These are phyloP conservation scores for Drosophila pectinifera DNA, from an alignment of 1,140 invertebrate genomes.

Conservation along the genomic window DNA sequence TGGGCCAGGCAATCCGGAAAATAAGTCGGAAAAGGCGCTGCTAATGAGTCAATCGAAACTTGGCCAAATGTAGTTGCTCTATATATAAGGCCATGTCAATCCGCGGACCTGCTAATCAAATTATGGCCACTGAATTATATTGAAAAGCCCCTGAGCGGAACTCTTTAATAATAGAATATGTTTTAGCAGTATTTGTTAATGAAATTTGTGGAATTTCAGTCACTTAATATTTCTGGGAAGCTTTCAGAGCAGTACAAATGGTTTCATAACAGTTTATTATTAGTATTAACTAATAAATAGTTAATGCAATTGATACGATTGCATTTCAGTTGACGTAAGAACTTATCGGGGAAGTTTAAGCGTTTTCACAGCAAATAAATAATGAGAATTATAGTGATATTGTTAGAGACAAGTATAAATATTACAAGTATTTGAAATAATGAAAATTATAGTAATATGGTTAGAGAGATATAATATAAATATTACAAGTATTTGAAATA, in stretches of 20 bases:
- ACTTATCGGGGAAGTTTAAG: neutral
- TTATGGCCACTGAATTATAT: constrained; percentile 1
- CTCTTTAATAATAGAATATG: neutral
- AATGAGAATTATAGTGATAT: no score
- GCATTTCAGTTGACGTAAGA: neutral
- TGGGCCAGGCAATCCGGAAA: constrained; percentile 40
- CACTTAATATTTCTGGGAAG: neutral
- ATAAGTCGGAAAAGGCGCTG: constrained; percentile 8
- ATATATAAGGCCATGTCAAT: neutral
- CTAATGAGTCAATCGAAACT: constrained; percentile 41
- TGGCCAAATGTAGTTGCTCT: constrained; percentile 30
- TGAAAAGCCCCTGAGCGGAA: neutral
- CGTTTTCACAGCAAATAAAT: neutral
- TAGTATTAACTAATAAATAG: neutral
- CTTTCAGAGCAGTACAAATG: neutral
- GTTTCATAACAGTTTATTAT: neutral
- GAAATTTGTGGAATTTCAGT: neutral
- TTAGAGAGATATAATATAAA: no score
- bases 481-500: neutral
- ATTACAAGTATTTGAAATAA: no score
- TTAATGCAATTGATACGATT: neutral
- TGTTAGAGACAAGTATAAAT: no score
- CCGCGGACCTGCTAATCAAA: constrained; percentile 16
- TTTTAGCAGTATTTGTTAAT: neutral
- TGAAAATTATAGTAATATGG: no score